phyloP scores from a whole-genome alignment of 2,797 vertebrate species.

The Chelmon rostratus region DNA sequence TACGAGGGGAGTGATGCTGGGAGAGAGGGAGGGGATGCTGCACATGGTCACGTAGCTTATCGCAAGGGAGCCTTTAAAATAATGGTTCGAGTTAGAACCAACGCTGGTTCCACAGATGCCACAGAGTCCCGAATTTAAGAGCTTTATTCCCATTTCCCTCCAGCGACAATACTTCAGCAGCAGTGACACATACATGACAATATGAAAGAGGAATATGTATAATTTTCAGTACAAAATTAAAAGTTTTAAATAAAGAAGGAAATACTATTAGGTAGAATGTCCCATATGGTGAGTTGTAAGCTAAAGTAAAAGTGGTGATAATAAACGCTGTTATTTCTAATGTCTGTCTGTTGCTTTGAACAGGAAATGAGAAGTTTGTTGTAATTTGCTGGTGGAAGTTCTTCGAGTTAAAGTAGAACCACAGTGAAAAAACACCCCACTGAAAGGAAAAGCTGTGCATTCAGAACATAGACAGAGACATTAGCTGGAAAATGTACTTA shows the following conservation, averaged over 20 bases:
- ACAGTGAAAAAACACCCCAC: not conserved
- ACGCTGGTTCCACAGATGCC: not conserved
- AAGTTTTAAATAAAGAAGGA: too few relatives aligned
- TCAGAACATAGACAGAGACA: too few relatives aligned
- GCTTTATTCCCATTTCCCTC: too few relatives aligned
- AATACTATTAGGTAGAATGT: too few relatives aligned
- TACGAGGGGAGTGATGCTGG: constrained; percentile 63
- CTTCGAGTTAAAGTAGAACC: too few relatives aligned
- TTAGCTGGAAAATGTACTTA: not conserved
- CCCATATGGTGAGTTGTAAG: not conserved
- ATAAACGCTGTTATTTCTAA: too few relatives aligned
- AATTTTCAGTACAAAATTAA: too few relatives aligned
- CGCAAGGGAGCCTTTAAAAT: constrained; percentile 18
- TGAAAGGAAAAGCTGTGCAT: not conserved
- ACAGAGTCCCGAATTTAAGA: too few relatives aligned
- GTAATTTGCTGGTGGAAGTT: not conserved
- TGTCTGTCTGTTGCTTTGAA: not conserved
- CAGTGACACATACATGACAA: too few relatives aligned
- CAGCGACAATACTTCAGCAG: too few relatives aligned
- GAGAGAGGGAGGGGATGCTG: constrained; percentile 22
- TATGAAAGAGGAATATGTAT: too few relatives aligned
- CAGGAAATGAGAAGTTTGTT: too few relatives aligned
- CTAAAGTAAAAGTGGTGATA: not conserved
- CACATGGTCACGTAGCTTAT: constrained; percentile 70
- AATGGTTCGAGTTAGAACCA: constrained; percentile 8